Evolutionary conservation across 2,797 vertebrate genomes (phyloP).

Genomic region (Tiaroga cobitis): DNA sequence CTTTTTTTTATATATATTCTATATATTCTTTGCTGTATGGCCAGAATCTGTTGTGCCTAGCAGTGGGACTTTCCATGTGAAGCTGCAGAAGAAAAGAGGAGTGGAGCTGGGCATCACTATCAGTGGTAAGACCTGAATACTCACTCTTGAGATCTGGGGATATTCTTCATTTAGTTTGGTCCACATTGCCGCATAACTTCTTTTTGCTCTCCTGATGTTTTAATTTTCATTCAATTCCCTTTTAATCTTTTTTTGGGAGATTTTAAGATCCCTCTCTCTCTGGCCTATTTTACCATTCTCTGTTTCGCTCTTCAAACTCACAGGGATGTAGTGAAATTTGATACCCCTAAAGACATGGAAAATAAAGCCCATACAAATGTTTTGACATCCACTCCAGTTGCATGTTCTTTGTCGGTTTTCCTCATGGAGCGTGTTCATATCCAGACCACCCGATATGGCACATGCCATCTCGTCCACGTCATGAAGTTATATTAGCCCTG

Average conservation of each 20-base stretch:
- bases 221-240: background rate
- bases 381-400: background rate
- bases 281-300: slow-evolving; percentile 16
- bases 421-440: background rate
- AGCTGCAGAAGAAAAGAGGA: slow-evolving; percentile 94
- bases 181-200: background rate
- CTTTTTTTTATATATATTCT: too few species aligned
- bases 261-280: background rate
- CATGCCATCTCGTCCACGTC: background rate
- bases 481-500: slow-evolving; percentile 24
- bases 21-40: slow-evolving; percentile 38
- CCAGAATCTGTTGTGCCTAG: slow-evolving; percentile 97
- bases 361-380: slow-evolving; percentile 5
- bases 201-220: background rate
- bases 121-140: slow-evolving; percentile 82
- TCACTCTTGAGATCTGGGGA: background rate
- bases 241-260: background rate
- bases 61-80: slow-evolving; percentile 97
- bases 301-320: background rate
- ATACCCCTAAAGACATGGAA: background rate
- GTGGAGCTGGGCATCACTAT: slow-evolving; percentile 97
- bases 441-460: background rate
- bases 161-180: background rate
- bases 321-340: background rate
- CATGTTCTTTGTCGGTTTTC: background rate